Conservation (phyloP, 1,140 invertebrate genomes). For the Drosophila kikkawai region DNA sequence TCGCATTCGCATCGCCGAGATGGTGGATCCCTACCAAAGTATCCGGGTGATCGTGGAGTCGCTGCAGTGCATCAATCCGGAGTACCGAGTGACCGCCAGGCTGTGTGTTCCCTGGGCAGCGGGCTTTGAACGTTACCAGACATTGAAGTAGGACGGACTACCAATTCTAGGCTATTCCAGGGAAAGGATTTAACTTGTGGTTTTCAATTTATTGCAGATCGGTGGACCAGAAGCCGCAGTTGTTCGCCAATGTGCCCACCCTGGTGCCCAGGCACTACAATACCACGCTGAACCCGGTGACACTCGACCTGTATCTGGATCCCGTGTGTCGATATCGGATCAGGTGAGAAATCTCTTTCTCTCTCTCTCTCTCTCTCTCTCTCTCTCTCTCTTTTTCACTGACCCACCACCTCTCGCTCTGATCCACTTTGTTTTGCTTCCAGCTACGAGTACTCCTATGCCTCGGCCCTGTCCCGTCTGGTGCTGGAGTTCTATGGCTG, state of each 20-base stretch:
- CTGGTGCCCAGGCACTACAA: constrained; percentile 79
- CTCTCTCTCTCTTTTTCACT: background rate
- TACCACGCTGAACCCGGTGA: constrained; percentile 75
- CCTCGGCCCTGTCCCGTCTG: constrained; percentile 64
- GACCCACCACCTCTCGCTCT: constrained; percentile 14
- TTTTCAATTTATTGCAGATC: constrained; percentile 27
- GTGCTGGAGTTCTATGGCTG: constrained; percentile 77
- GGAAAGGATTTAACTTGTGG: no score
- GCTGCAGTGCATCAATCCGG: constrained; percentile 81
- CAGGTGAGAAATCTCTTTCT: constrained; percentile 71
- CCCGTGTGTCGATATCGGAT: constrained; percentile 87
- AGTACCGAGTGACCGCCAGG: constrained; percentile 87
- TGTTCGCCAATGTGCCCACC: constrained; percentile 86
- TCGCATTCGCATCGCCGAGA: constrained; percentile 86
- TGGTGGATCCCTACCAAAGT: constrained; percentile 87
- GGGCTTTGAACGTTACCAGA: constrained; percentile 87
- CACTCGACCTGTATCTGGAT: constrained; percentile 87
- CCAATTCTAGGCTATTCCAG: no score
- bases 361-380: no score
- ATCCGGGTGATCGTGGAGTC: constrained; percentile 87
- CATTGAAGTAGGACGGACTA: constrained; percentile 86
- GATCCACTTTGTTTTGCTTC: background rate
- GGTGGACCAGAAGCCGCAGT: constrained; percentile 73
- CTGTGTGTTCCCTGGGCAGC: constrained; percentile 88
- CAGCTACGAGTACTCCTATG: constrained; percentile 78